These are phyloP conservation scores for Cynodonichthys magdalenae DNA, from an alignment of 2,797 vertebrate species.

Conservation along the genomic window DNA sequence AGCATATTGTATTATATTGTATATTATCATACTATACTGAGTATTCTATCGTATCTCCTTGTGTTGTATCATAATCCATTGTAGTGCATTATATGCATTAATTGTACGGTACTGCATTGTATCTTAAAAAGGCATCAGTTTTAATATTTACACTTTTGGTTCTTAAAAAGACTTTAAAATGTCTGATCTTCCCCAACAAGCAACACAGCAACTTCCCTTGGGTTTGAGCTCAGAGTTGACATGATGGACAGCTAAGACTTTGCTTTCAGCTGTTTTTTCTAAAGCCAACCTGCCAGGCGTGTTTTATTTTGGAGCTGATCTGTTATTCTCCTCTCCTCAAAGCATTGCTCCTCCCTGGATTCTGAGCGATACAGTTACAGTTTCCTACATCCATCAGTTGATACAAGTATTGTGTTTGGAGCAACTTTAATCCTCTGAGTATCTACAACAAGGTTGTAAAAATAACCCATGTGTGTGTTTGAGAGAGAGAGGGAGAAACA, in stretches of 20 bases:
- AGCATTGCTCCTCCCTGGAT: slow-evolving; percentile 20
- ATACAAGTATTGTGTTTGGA: slow-evolving; percentile 61
- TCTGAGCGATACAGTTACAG: slow-evolving; percentile 53
- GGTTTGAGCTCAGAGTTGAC: background rate
- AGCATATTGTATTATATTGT: background rate
- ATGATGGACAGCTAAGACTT: slow-evolving; percentile 15
- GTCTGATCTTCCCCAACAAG: background rate
- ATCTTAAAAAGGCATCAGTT: background rate
- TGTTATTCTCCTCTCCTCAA: slow-evolving; percentile 20
- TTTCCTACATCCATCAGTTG: slow-evolving; percentile 43
- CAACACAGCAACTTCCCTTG: background rate
- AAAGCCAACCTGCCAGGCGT: slow-evolving; percentile 14
- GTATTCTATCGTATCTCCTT: background rate
- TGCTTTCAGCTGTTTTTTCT: slow-evolving; percentile 26
- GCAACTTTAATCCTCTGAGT: slow-evolving; percentile 52
- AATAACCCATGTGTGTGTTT: slow-evolving; percentile 53
- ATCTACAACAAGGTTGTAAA: slow-evolving; percentile 59
- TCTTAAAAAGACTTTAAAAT: too few relatives aligned
- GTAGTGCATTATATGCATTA: too few relatives aligned
- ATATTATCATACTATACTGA: too few relatives aligned
- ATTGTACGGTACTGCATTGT: background rate
- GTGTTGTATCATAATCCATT: too few relatives aligned
- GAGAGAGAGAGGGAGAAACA: background rate
- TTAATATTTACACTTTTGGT: background rate
- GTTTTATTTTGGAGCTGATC: slow-evolving; percentile 25